Conservation (phyloP, 2,888 invertebrate species). For the Phasia obesa region DNA sequence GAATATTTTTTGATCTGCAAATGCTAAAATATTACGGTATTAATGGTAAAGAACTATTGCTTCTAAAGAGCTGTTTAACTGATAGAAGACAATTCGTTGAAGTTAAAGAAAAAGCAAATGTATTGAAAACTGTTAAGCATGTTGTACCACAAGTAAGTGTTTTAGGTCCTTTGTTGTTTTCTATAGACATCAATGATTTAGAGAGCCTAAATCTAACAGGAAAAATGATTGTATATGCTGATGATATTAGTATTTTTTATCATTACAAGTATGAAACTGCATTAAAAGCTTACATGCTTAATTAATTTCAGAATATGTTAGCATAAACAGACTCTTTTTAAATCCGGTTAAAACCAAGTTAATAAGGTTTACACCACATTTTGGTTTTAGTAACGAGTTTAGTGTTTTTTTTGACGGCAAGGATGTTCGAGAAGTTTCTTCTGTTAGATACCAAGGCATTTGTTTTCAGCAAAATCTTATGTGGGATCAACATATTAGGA, state of each 20-base stretch:
- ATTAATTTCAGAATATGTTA: constrained; percentile 1
- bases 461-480: no score
- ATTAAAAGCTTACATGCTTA: constrained; percentile 9
- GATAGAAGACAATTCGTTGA: constrained; percentile 14
- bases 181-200: constrained; percentile 11
- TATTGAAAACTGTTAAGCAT: neutral
- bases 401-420: no score
- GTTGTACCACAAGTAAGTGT: neutral
- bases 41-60: no score
- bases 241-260: constrained; percentile 8
- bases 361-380: constrained; percentile 11
- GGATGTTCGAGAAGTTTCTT: no score
- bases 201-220: constrained; percentile 1
- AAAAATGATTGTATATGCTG: constrained; percentile 3
- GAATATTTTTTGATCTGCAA: no score
- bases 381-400: no score
- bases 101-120: neutral
- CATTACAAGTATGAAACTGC: neutral
- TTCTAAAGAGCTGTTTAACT: no score
- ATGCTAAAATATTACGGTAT: no score
- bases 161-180: constrained; percentile 1
- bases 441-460: no score
- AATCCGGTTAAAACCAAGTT: constrained; percentile 7
- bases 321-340: constrained; percentile 1
- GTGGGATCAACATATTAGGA: no score